A percentile compares a stretch with the other conserved stretches of the same genome.
phyloP scores from a whole-genome alignment of 1,140 invertebrate species.

The Sipha flava region DNA sequence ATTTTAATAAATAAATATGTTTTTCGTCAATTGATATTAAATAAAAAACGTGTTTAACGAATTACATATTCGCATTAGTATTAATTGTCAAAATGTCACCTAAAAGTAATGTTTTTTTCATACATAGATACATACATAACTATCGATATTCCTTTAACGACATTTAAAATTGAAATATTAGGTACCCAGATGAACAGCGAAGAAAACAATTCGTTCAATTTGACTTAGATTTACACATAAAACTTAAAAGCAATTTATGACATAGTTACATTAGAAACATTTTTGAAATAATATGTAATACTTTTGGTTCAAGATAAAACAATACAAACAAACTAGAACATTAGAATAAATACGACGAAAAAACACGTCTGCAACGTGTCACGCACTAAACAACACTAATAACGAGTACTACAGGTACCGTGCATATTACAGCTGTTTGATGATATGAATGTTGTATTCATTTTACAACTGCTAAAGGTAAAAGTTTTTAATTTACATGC shows the following conservation, averaged over 20 bases:
- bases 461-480: neutral
- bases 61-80: no score
- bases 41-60: no score
- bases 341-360: neutral
- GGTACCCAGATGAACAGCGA: neutral
- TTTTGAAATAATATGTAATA: neutral
- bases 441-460: neutral
- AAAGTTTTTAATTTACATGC: neutral
- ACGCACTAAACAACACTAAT: neutral
- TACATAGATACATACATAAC: no score
- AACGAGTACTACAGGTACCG: neutral
- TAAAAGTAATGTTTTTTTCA: no score
- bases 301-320: neutral
- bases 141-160: no score
- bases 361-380: conserved; percentile 3
- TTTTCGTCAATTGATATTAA: no score
- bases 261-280: neutral
- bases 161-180: no score
- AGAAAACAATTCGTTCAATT: neutral
- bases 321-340: neutral
- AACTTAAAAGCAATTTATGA: neutral
- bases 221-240: neutral
- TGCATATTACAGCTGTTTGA: neutral
- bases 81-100: no score
- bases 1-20: no score